phyloP scores from a whole-genome alignment of 2,113 vertebrate genomes.

The Mugil cephalus region DNA sequence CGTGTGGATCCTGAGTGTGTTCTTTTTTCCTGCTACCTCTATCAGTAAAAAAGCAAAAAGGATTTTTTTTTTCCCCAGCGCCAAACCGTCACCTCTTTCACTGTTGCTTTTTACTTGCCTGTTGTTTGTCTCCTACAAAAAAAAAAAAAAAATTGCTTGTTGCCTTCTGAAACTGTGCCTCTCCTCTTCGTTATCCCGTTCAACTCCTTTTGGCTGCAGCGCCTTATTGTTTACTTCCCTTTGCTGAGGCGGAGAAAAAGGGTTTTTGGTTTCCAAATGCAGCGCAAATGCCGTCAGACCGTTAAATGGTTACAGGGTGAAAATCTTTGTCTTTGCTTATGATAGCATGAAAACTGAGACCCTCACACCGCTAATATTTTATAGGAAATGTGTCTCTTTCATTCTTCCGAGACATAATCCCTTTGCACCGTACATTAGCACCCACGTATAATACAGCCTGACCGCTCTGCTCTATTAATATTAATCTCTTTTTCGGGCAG shows the following conservation, averaged over 20 bases:
- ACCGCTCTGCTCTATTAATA: conserved; percentile 31
- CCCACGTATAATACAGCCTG: conserved; percentile 8
- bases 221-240: conserved; percentile 35
- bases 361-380: conserved; percentile 23
- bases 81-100: conserved; percentile 56
- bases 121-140: conserved; percentile 55
- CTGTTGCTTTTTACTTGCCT: conserved; percentile 31
- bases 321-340: conserved; percentile 27
- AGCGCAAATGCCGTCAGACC: not conserved
- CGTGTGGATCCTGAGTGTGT: conserved; percentile 3
- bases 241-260: conserved; percentile 24
- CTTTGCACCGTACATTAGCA: conserved; percentile 11
- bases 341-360: conserved; percentile 21
- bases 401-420: conserved; percentile 26
- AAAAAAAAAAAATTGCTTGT: conserved; percentile 25
- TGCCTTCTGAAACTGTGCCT: conserved; percentile 36
- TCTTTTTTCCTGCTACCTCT: conserved; percentile 22
- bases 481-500: conserved; percentile 17
- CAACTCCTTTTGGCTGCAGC: not conserved
- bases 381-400: conserved; percentile 18
- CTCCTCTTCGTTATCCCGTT: conserved; percentile 28
- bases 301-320: not conserved
- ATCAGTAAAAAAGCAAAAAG: not conserved
- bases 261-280: conserved; percentile 15
- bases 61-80: conserved; percentile 25